phyloP scores from a whole-genome alignment of 2,113 vertebrate species.

The Choloepus hoffmanni region DNA sequence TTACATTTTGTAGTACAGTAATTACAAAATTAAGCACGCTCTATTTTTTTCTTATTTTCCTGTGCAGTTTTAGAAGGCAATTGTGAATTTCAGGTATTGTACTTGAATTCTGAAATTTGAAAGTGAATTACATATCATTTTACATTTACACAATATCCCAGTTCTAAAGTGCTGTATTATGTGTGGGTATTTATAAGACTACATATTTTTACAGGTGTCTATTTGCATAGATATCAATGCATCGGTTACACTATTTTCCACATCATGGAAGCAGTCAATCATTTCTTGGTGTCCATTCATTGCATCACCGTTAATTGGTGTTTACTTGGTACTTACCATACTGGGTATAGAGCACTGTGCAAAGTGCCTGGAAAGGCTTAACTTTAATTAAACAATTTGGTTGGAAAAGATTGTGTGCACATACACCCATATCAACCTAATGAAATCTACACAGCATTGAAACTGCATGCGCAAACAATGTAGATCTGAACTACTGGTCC shows the following conservation, averaged over 20 bases:
- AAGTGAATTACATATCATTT: background rate
- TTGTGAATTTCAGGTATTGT: constrained; percentile 15
- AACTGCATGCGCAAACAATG: background rate
- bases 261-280: background rate
- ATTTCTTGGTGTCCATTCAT: background rate
- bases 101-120: background rate
- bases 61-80: background rate
- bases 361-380: background rate
- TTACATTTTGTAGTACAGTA: background rate
- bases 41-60: constrained; percentile 23
- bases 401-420: background rate
- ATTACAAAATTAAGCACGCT: background rate
- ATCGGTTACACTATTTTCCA: constrained; percentile 7
- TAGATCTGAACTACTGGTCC: background rate
- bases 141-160: background rate
- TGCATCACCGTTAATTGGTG: constrained; percentile 51
- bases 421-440: background rate
- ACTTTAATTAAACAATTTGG: constrained; percentile 42
- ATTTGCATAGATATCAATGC: background rate
- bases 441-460: background rate
- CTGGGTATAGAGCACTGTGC: background rate
- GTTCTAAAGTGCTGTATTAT: background rate
- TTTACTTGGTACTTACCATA: constrained; percentile 27
- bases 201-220: background rate
- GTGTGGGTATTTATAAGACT: background rate